Evolutionary conservation across 64 coral and sea anemone species (phyloP).

Genomic region (Montipora capricornis): DNA sequence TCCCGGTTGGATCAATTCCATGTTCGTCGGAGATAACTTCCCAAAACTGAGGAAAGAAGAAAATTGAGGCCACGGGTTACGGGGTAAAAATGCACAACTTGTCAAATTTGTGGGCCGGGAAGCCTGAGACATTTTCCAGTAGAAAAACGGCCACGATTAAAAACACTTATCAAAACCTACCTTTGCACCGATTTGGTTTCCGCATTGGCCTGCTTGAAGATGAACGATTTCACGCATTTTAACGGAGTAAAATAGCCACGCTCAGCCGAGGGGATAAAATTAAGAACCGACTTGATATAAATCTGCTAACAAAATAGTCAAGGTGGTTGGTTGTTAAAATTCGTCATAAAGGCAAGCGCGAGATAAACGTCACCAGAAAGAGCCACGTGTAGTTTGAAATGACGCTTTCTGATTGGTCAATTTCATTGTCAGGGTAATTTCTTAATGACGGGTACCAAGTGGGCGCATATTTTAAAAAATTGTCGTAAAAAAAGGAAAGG

Average conservation of each 20-base stretch:
- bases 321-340: background rate
- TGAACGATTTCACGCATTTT: constrained; percentile 99
- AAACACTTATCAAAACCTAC: constrained; percentile 40
- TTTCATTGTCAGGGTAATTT: background rate
- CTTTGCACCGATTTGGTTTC: constrained; percentile 99
- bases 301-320: constrained; percentile 1
- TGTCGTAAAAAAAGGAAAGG: background rate
- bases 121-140: no score
- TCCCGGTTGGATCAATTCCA: constrained; percentile 80
- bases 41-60: constrained; percentile 63
- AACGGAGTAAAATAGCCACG: constrained; percentile 28
- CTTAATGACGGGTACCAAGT: background rate
- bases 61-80: background rate
- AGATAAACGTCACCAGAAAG: constrained; percentile 43
- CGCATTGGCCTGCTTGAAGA: constrained; percentile 97
- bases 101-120: no score
- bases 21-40: constrained; percentile 84
- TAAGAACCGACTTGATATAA: constrained; percentile 6
- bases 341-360: constrained; percentile 51
- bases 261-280: background rate
- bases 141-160: background rate
- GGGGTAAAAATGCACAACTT: no score
- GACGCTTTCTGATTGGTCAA: constrained; percentile 54
- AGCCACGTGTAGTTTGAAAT: constrained; percentile 45
- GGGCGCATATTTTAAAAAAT: background rate